phyloP scores from a whole-genome alignment of 2,113 vertebrate genomes.

The Anolis carolinensis region DNA sequence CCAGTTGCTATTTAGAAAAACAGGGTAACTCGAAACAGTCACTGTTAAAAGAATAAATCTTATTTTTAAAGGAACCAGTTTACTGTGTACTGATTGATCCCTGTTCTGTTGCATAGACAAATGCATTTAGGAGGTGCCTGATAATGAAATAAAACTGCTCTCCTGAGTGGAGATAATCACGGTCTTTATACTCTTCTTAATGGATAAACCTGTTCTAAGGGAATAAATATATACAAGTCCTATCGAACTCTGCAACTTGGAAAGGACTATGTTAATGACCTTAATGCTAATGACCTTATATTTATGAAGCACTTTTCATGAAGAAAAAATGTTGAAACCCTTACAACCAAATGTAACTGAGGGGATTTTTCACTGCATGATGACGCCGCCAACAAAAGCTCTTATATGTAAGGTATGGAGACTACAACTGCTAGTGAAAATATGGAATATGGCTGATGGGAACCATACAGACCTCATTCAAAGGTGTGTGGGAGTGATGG shows the following conservation, averaged over 20 bases:
- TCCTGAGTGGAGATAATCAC: constrained; percentile 3
- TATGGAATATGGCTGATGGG: neutral
- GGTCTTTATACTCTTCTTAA: constrained; percentile 20
- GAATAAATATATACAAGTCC: constrained; percentile 26
- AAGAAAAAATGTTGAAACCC: neutral
- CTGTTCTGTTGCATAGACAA: constrained; percentile 9
- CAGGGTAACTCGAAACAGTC: neutral
- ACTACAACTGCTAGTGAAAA: neutral
- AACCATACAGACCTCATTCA: neutral
- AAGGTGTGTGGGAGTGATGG: too few relatives aligned
- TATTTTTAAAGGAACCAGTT: constrained; percentile 36
- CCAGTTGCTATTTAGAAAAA: constrained; percentile 1
- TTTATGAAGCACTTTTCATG: constrained; percentile 19
- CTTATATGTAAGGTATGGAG: neutral
- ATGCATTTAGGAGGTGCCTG: constrained; percentile 7
- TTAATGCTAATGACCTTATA: constrained; percentile 40
- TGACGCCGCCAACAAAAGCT: neutral
- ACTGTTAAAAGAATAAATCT: neutral
- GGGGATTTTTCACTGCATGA: neutral
- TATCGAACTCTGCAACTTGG: neutral
- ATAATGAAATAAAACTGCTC: constrained; percentile 24
- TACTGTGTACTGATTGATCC: neutral
- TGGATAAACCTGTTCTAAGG: neutral
- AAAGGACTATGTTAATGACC: constrained; percentile 28
- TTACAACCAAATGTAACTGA: neutral